Evolutionary conservation across 2,888 invertebrate genomes (phyloP).

Genomic region (Xanthia icteritia): DNA sequence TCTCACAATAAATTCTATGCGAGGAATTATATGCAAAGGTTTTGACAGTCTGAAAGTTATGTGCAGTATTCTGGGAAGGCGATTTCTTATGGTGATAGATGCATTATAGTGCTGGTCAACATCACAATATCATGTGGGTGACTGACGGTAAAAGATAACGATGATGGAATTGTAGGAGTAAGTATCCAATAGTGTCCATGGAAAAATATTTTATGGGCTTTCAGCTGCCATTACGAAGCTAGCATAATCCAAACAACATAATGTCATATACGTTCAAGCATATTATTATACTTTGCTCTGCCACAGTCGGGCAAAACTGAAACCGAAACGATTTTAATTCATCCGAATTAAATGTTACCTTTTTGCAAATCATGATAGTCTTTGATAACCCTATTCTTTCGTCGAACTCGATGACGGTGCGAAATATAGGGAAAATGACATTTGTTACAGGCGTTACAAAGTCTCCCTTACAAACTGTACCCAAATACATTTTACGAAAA

Average conservation of each 20-base stretch:
- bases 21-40: slow-evolving; percentile 55
- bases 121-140: too few species aligned
- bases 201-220: background rate
- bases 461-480: slow-evolving; percentile 9
- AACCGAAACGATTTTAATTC: background rate
- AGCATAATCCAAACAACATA: background rate
- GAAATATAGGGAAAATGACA: slow-evolving; percentile 48
- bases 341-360: background rate
- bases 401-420: slow-evolving; percentile 12
- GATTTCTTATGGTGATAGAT: background rate
- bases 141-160: background rate
- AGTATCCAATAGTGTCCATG: background rate
- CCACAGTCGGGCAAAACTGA: background rate
- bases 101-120: background rate
- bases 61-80: background rate
- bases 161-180: background rate
- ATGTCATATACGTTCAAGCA: background rate
- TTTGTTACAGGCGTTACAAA: slow-evolving; percentile 35
- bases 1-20: slow-evolving; percentile 48
- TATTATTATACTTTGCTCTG: background rate
- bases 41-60: slow-evolving; percentile 33
- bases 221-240: background rate
- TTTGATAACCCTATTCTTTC: slow-evolving; percentile 33
- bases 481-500: slow-evolving; percentile 10
- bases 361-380: background rate